Percentiles rank a stretch among this genome's conserved stretches.
Conservation (phyloP, 1,140 invertebrate genomes). For the Globodera rostochiensis region DNA sequence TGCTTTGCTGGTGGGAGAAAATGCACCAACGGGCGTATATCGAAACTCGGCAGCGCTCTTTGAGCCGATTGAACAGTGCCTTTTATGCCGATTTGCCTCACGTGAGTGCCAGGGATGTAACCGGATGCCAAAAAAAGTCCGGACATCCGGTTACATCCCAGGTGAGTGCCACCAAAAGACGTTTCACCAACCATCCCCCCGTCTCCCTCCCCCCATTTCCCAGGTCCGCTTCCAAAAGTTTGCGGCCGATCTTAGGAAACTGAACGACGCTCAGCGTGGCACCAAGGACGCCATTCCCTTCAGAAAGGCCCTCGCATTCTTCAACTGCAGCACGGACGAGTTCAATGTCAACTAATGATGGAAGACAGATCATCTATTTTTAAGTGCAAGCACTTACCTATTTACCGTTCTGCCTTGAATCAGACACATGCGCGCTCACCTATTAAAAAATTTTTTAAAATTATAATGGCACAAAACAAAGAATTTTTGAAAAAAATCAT, state of each 20-base stretch:
- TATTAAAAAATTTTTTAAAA: no score
- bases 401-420: no score
- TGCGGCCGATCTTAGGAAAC: not conserved
- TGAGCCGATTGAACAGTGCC: slow-evolving; percentile 7
- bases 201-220: no score
- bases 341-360: not conserved
- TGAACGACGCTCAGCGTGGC: not conserved
- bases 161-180: no score
- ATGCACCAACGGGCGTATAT: slow-evolving; percentile 8
- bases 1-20: slow-evolving; percentile 33
- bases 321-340: not conserved
- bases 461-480: no score
- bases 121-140: no score
- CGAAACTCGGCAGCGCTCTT: not conserved
- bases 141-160: no score
- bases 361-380: no score
- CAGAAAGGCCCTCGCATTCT: not conserved
- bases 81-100: slow-evolving; percentile 19
- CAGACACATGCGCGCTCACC: no score
- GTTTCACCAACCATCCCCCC: no score
- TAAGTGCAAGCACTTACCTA: no score
- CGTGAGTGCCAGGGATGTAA: not conserved
- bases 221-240: not conserved
- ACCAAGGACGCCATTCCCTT: not conserved
- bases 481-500: no score